phyloP scores from a whole-genome alignment of 2,888 invertebrate genomes.

The Parasteatoda lunata region DNA sequence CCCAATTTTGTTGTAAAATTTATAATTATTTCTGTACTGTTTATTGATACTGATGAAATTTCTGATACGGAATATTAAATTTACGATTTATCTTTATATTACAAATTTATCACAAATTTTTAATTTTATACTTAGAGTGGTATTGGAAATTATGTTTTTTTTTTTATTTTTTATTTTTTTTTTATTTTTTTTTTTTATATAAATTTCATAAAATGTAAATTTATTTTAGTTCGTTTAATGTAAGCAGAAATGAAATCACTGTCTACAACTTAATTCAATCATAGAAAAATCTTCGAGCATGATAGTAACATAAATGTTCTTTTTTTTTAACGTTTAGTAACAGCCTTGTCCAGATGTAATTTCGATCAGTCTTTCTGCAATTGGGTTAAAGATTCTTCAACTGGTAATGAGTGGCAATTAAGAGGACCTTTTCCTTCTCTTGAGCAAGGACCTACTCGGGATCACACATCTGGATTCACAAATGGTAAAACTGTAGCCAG shows the following conservation, averaged over 20 bases:
- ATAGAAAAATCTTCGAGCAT: background rate
- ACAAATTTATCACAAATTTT: too few relatives aligned
- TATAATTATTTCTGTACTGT: too few relatives aligned
- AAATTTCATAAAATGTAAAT: too few relatives aligned
- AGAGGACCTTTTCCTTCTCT: conserved; percentile 17
- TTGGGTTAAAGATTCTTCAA: conserved; percentile 49
- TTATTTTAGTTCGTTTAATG: too few relatives aligned
- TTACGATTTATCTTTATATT: too few relatives aligned
- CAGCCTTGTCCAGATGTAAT: conserved; percentile 42
- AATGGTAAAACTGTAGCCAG: conserved; percentile 9
- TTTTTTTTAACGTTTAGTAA: background rate
- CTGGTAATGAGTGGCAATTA: conserved; percentile 28
- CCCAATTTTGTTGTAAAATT: too few relatives aligned
- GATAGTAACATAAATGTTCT: background rate
- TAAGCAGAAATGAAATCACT: background rate
- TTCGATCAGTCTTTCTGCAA: conserved; percentile 68
- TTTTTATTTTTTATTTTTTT: too few relatives aligned
- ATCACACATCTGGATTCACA: conserved; percentile 62
- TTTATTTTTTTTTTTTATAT: too few relatives aligned
- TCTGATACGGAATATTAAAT: too few relatives aligned
- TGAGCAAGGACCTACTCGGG: conserved; percentile 61
- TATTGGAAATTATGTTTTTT: too few relatives aligned
- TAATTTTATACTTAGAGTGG: too few relatives aligned
- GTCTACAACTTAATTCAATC: background rate
- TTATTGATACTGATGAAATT: too few relatives aligned